Conservation (phyloP, 1,140 invertebrate species). For the Gerris buenoi region DNA sequence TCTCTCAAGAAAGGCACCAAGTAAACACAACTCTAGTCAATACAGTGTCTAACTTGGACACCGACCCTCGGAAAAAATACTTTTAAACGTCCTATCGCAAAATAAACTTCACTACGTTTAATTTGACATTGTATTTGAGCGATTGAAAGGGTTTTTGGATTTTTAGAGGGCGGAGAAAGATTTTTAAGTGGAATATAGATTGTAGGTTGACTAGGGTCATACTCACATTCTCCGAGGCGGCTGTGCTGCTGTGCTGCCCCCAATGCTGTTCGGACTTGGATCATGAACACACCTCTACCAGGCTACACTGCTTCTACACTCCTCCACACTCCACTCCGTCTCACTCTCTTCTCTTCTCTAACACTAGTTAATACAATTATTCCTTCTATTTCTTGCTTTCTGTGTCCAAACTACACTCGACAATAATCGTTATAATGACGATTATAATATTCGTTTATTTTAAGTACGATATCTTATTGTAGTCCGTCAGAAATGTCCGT, state of each 20-base stretch:
- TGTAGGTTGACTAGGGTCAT: conserved; percentile 14
- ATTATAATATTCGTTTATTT: too few relatives aligned
- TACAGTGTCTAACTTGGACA: conserved; percentile 8
- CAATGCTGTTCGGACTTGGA: conserved; percentile 7
- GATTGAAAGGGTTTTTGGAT: neutral
- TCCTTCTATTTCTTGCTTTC: too few relatives aligned
- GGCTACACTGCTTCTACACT: neutral
- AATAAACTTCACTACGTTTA: neutral
- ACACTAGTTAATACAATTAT: too few relatives aligned
- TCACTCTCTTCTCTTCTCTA: too few relatives aligned
- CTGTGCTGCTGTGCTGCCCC: conserved; percentile 4
- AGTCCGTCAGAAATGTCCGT: too few relatives aligned
- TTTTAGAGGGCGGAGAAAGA: neutral
- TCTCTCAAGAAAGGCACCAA: conserved; percentile 29
- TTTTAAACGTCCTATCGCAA: neutral
- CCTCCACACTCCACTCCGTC: too few relatives aligned
- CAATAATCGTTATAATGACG: too few relatives aligned
- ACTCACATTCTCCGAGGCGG: conserved; percentile 13
- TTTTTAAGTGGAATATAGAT: too few relatives aligned
- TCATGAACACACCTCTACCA: conserved; percentile 2
- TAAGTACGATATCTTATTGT: too few relatives aligned
- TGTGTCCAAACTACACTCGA: too few relatives aligned
- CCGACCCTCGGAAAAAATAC: neutral
- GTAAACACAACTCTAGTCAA: conserved; percentile 37
- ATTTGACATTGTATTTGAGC: neutral